These are phyloP conservation scores for Strongylocentrotus purpuratus DNA, from an alignment of 35 echinoderm and acorn worm genomes.

Conservation along the genomic window DNA sequence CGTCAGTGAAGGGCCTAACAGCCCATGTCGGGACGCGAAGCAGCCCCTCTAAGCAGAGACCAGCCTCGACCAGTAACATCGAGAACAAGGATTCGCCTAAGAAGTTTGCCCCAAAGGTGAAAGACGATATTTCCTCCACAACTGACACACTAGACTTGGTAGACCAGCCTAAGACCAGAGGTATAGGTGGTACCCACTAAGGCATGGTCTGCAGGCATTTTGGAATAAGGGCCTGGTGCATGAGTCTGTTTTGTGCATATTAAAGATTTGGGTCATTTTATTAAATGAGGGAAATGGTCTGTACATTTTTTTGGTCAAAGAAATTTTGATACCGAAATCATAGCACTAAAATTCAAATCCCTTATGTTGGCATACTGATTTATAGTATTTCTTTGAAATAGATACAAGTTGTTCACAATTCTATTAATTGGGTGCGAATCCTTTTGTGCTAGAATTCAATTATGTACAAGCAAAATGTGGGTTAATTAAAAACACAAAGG, in stretches of 20 bases:
- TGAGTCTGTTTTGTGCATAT: background rate
- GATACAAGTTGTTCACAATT: too few species aligned
- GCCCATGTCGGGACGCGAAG: background rate
- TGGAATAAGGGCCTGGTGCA: background rate
- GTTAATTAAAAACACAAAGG: too few species aligned
- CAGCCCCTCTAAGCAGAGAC: slow-evolving; percentile 37
- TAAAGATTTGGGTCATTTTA: background rate
- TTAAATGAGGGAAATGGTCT: too few species aligned
- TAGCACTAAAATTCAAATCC: too few species aligned
- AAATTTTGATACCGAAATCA: too few species aligned
- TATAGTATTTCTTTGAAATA: too few species aligned
- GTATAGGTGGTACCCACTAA: slow-evolving; percentile 21
- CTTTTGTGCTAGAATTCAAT: too few species aligned
- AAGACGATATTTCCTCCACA: background rate
- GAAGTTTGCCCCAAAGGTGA: slow-evolving; percentile 43
- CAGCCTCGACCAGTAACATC: slow-evolving; percentile 38
- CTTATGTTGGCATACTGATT: too few species aligned
- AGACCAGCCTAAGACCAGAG: slow-evolving; percentile 50
- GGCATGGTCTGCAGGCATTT: slow-evolving; percentile 15
- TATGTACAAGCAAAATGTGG: too few species aligned
- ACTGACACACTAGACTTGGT: slow-evolving; percentile 20
- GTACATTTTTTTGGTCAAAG: too few species aligned
- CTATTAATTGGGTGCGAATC: too few species aligned
- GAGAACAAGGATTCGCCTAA: slow-evolving; percentile 39
- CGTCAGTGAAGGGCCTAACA: background rate